Base-by-base conservation (phyloP, 2,113 vertebrate species). In the Saguinus imperator region DNA sequence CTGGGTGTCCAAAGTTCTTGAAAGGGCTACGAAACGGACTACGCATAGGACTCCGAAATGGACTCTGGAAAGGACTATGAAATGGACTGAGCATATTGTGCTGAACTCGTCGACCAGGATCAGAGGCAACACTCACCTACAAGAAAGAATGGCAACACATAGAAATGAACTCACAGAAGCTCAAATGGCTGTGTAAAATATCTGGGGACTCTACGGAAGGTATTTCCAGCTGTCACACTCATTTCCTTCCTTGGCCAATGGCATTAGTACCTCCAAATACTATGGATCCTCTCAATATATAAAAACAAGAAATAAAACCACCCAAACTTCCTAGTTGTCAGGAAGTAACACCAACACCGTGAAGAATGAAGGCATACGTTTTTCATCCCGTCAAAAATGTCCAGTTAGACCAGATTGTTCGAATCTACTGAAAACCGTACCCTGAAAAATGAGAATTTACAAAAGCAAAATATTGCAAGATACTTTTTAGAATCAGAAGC, bases 41-140 rank as follows among this genome's bases (percentile, higher is more conserved):
- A 58, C 97, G 99, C 80, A 99, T 97, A 1, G 99, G 99, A 96
- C 99, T 99, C 61, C 99, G 99, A 97, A 99, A 99, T 0, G 99
- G 99, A 98, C 99, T 99, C 94, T 99, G 99, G 98, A 99, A 99
- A 11, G 99, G 99, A 92, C 99, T 99, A 52, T 99, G 99, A 97
- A 99, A 99, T 0, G 99, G 99, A 97, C 99, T 99, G 87, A 99
- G 98, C 96, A 98, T 98, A 97, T 99, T 99, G 98, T 99, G 99
- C 91, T 99, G 99, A 82, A 99, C 99, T 86, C 99, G 99, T 20
- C 99, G 99, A 43, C 99, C 99, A 18, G 99, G 99, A 95, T 99
- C 99, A 50, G 99, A 99, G 85, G 99, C 99, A 92, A 99, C 99
- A 93, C 99, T 99, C 95, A 99, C 99, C 99, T 99, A 82, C 0